Conservation (phyloP, 2,113 vertebrate genomes). For the Shinisaurus crocodilurus region DNA sequence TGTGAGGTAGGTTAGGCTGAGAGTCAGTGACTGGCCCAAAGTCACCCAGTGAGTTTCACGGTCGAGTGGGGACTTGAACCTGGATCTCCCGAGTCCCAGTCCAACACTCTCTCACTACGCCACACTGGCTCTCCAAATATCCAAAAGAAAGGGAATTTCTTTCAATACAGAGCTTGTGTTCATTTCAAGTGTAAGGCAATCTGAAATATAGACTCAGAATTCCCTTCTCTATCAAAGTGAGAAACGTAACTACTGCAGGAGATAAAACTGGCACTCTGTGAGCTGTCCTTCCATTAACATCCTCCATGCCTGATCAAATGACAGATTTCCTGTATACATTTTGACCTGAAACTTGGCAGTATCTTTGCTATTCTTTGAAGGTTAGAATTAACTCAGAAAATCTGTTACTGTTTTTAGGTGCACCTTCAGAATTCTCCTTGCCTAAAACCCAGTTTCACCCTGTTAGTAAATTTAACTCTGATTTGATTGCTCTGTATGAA, state of each 20-base stretch:
- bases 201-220: not conserved
- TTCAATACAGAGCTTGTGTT: too few species aligned
- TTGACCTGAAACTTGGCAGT: not conserved
- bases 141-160: too few species aligned
- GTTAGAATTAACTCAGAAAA: conserved; percentile 44
- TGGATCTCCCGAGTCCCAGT: too few species aligned
- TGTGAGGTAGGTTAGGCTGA: too few species aligned
- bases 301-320: not conserved
- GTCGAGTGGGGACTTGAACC: too few species aligned
- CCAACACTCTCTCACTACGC: too few species aligned
- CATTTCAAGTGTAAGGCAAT: too few species aligned
- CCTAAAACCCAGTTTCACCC: conserved; percentile 60
- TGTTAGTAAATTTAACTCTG: conserved; percentile 52
- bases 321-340: not conserved
- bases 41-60: too few species aligned
- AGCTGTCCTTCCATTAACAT: not conserved
- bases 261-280: not conserved
- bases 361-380: conserved; percentile 9
- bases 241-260: not conserved
- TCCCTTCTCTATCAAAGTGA: not conserved
- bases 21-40: too few species aligned
- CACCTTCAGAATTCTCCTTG: conserved; percentile 55
- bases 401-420: conserved; percentile 27
- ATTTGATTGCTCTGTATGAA: conserved; percentile 56
- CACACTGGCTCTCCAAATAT: too few species aligned